Evolutionary conservation across 2,113 vertebrate genomes (phyloP).

Genomic region (western clawed frog (Xenopus tropicalis)): UCB_Xtro_10.0 CM004443.2:212377001-212377500

Average conservation of each 20-base stretch:
- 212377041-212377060: background rate
- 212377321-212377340: background rate
- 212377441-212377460: no score
- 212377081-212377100: background rate
- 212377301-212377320: slow-evolving; percentile 6
- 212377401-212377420: no score
- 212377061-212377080: background rate
- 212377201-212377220: background rate
- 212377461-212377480: no score
- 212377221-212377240: slow-evolving; percentile 12
- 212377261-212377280: background rate
- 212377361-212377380: no score
- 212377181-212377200: slow-evolving; percentile 29
- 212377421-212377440: no score
- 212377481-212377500: no score
- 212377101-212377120: background rate
- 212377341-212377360: slow-evolving; percentile 4
- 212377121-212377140: slow-evolving; percentile 37
- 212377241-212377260: slow-evolving; percentile 19
- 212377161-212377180: slow-evolving; percentile 27
- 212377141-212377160: slow-evolving; percentile 26
- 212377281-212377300: background rate
- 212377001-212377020: slow-evolving; percentile 15
- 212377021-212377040: background rate
- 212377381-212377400: no score